Base-by-base conservation (phyloP, 2,888 invertebrate genomes). In the Rhamnusium bicolor region DNA sequence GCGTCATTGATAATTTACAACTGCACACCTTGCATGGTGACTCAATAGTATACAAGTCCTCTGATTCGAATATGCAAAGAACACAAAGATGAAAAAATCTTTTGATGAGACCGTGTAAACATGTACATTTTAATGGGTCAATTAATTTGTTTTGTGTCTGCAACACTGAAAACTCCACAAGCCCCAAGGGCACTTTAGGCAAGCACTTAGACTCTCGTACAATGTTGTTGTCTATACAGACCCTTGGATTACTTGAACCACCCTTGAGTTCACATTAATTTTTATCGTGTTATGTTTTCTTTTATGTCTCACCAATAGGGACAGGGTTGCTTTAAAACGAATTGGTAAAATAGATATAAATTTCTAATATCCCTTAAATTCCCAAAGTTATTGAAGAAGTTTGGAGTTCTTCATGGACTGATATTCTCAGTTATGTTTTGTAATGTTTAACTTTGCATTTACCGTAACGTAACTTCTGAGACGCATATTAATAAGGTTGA, bases 71-170 rank as follows among this genome's bases (percentile, higher is more conserved):
- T 18, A 40, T 54, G 16, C 53, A 65, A 10, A 16, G 14, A n/a
- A 27, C 58, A 2, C 18, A 16, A 27, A 60, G 29, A 60, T 49
- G 32, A 32, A 51, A 49, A n/a, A 51, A 18, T 19, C 51, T 56
- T 47, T 51, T 21, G 56, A 65, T 16, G 67, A 58, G 56, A 32
- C 53, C 10, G 66, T 58, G 74, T 65, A 74, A 73, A 75, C 71
- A 73, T 60, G 71, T 72, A 67, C 73, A 75, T 75, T 73, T 75
- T 73, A 75, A 75, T 73, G 68, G 70, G 40, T 75, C 73, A 72
- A 71, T 75, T 75, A 73, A 75, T 75, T 71, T 73, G 69, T 72
- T 74, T 74, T 69, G 65, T 72, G 69, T 74, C 69, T 68, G 47
- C 47, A 47, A 58, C 69, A 40, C 47, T 61, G 69, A 65, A 65